Conservation (phyloP, 2,888 invertebrate genomes). For the Apotomis capreana region DNA sequence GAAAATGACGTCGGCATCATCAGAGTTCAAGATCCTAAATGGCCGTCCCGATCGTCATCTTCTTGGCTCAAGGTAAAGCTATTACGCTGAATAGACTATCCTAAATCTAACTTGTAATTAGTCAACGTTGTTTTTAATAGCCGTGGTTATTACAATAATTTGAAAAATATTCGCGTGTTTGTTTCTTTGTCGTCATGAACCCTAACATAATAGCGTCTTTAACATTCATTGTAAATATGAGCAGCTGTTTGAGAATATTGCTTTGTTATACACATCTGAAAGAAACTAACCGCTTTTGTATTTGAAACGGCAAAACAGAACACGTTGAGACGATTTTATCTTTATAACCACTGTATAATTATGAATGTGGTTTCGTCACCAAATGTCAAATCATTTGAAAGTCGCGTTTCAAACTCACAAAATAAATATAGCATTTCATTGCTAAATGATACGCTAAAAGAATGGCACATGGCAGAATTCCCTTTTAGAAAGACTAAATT, state of each 20-base stretch:
- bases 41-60: conserved; percentile 84
- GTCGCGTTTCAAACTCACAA: too few species aligned
- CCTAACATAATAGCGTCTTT: not conserved
- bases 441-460: too few species aligned
- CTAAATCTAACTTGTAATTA: not conserved
- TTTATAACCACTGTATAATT: too few species aligned
- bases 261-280: not conserved
- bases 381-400: too few species aligned
- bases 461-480: too few species aligned
- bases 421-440: too few species aligned
- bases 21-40: conserved; percentile 81
- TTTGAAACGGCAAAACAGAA: not conserved
- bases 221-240: not conserved
- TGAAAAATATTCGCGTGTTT: conserved; percentile 1
- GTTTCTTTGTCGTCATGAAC: not conserved
- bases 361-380: too few species aligned
- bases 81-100: conserved; percentile 17
- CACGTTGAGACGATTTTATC: too few species aligned
- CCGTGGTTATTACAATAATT: conserved; percentile 2
- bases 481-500: too few species aligned
- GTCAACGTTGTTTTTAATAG: conserved; percentile 19
- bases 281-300: not conserved
- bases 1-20: conserved; percentile 85
- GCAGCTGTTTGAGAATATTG: not conserved
- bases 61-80: conserved; percentile 83